Conservation (phyloP, 1,140 invertebrate species). For the Drosophila lowei region DNA sequence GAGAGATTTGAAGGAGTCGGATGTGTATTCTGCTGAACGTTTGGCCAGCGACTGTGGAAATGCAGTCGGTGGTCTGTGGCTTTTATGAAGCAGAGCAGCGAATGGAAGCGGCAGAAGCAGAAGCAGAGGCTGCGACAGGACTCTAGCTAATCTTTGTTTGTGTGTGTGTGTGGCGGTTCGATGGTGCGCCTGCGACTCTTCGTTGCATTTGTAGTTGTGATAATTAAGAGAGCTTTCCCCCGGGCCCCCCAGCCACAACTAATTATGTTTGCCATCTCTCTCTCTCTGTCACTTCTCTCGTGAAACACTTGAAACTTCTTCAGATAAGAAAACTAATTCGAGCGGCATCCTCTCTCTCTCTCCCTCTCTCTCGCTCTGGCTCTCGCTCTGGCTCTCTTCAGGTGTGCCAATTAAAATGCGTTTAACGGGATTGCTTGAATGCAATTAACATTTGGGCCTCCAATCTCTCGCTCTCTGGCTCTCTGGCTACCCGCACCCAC, state of each 20-base stretch:
- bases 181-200: constrained; percentile 24
- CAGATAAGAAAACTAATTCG: no score
- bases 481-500: not conserved
- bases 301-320: no score
- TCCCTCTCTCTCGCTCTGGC: constrained; percentile 17
- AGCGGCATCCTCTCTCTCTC: not conserved
- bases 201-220: constrained; percentile 17
- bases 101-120: not conserved
- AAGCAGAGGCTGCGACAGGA: constrained; percentile 1
- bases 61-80: constrained; percentile 64
- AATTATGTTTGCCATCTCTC: constrained; percentile 20
- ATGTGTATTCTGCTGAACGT: constrained; percentile 59
- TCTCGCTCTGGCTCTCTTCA: constrained; percentile 14
- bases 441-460: no score
- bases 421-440: no score
- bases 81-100: constrained; percentile 68
- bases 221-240: constrained; percentile 20
- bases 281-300: not conserved
- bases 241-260: constrained; percentile 11
- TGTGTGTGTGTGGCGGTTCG: constrained; percentile 1
- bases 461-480: not conserved
- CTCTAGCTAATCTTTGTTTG: constrained; percentile 19
- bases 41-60: constrained; percentile 72
- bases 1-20: not conserved
- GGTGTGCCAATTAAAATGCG: not conserved